phyloP scores from a whole-genome alignment of 2,888 invertebrate species.

The Hoplodrina blanda region DNA sequence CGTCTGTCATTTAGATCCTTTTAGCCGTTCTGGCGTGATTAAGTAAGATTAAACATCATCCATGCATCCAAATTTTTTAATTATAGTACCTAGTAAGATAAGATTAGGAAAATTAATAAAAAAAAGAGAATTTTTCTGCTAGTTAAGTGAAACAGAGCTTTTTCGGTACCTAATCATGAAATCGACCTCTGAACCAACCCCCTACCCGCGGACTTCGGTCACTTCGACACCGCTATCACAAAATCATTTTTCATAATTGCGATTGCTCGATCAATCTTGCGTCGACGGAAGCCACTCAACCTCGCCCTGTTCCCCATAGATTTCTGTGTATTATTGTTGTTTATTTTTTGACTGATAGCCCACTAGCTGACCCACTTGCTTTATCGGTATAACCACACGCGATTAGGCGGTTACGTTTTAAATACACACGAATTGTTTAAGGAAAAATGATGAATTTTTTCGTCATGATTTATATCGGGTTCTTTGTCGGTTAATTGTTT shows the following conservation, averaged over 20 bases:
- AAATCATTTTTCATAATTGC: slow-evolving; percentile 89
- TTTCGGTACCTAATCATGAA: no score
- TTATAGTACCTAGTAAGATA: no score
- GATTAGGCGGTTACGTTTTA: slow-evolving; percentile 68
- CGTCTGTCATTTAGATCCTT: no score
- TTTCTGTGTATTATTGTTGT: slow-evolving; percentile 82
- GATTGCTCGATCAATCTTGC: slow-evolving; percentile 85
- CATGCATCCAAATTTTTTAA: no score
- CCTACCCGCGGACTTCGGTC: slow-evolving; percentile 54
- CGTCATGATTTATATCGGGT: slow-evolving; percentile 50
- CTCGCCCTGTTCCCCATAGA: slow-evolving; percentile 76
- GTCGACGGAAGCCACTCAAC: slow-evolving; percentile 87
- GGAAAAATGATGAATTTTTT: slow-evolving; percentile 59
- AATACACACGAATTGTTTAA: slow-evolving; percentile 62
- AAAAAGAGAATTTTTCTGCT: no score
- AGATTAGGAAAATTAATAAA: no score
- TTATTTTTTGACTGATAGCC: slow-evolving; percentile 84
- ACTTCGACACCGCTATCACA: slow-evolving; percentile 67
- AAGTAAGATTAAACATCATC: no score
- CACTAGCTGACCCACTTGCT: slow-evolving; percentile 77
- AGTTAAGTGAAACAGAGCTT: no score
- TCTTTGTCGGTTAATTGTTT: slow-evolving; percentile 48
- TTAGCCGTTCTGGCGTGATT: no score
- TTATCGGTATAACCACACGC: slow-evolving; percentile 80
- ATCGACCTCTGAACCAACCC: slow-evolving; percentile 6